Percentiles rank a stretch among this genome's conserved stretches.
Evolutionary conservation across 2,113 vertebrate species (phyloP).

Genomic region (Nothobranchius furzeri): DNA sequence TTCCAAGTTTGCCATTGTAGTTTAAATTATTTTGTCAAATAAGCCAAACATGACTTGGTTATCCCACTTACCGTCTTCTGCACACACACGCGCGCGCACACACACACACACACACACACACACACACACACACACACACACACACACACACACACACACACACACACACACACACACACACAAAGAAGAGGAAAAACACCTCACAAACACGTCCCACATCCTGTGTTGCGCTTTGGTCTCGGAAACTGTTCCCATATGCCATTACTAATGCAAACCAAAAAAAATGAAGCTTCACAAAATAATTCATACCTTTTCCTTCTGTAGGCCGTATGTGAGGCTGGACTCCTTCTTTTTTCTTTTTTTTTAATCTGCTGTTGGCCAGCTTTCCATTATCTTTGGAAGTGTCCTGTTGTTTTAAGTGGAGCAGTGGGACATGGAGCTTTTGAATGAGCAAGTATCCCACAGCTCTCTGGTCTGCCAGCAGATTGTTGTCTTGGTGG

Average conservation of each 20-base stretch:
- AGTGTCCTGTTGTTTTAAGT: conserved; percentile 46
- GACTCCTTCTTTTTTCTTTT: conserved; percentile 12
- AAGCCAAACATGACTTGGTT: conserved; percentile 23
- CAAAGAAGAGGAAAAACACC: conserved; percentile 43
- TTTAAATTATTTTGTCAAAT: conserved; percentile 12
- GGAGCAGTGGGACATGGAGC: conserved; percentile 34
- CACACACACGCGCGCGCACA: conserved; percentile 1
- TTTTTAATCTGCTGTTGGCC: conserved; percentile 9
- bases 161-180: background rate
- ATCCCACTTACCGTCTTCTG: background rate
- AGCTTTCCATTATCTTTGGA: conserved; percentile 52
- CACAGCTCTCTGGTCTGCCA: conserved; percentile 39
- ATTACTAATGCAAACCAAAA: background rate
- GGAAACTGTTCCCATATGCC: conserved; percentile 28
- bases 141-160: background rate
- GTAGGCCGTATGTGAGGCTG: conserved; percentile 14
- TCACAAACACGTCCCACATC: conserved; percentile 54
- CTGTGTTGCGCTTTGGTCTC: conserved; percentile 37
- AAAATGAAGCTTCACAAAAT: background rate
- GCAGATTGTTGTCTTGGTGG: conserved; percentile 57
- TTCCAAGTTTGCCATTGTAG: too few relatives aligned
- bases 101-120: too few relatives aligned
- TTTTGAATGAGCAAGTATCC: conserved; percentile 49
- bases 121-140: conserved; percentile 9
- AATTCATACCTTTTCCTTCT: conserved; percentile 9